Percentiles rank a stretch among this genome's conserved stretches.
Evolutionary conservation across 2,888 invertebrate species (phyloP).

Genomic region (Spodoptera littoralis): DNA sequence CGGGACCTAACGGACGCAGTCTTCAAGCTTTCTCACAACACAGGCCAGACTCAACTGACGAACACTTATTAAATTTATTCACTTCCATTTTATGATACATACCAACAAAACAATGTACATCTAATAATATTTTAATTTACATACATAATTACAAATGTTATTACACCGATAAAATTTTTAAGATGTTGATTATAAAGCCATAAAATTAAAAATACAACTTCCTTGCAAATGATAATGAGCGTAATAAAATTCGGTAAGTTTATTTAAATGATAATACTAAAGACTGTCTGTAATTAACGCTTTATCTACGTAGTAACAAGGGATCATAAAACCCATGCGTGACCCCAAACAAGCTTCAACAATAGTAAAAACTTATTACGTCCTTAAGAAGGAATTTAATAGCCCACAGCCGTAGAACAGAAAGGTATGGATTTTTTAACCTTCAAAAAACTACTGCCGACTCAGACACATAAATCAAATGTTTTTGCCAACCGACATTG

Average conservation of each 20-base stretch:
- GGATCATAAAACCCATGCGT: slow-evolving; percentile 48
- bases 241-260: slow-evolving; percentile 33
- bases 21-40: slow-evolving; percentile 43
- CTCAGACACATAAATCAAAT: slow-evolving; percentile 64
- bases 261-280: slow-evolving; percentile 17
- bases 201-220: slow-evolving; percentile 45
- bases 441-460: slow-evolving; percentile 57
- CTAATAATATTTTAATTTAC: slow-evolving; percentile 24
- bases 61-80: slow-evolving; percentile 29
- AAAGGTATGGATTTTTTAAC: slow-evolving; percentile 57
- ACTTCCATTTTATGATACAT: slow-evolving; percentile 5
- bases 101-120: slow-evolving; percentile 16
- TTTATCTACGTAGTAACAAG: slow-evolving; percentile 42
- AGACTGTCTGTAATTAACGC: slow-evolving; percentile 35
- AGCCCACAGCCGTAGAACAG: slow-evolving; percentile 41
- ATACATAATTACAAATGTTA: slow-evolving; percentile 42
- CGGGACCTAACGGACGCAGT: slow-evolving; percentile 57
- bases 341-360: slow-evolving; percentile 41
- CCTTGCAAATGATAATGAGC: slow-evolving; percentile 51
- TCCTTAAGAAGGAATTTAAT: slow-evolving; percentile 49
- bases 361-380: slow-evolving; percentile 57
- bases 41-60: slow-evolving; percentile 36
- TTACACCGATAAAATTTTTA: slow-evolving; percentile 32
- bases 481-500: slow-evolving; percentile 61
- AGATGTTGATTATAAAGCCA: slow-evolving; percentile 49